Evolutionary conservation across 2,797 vertebrate genomes (phyloP), one percentile per base, ranked within the genome.

Genomic region (Sebastes elongatus): DNA sequence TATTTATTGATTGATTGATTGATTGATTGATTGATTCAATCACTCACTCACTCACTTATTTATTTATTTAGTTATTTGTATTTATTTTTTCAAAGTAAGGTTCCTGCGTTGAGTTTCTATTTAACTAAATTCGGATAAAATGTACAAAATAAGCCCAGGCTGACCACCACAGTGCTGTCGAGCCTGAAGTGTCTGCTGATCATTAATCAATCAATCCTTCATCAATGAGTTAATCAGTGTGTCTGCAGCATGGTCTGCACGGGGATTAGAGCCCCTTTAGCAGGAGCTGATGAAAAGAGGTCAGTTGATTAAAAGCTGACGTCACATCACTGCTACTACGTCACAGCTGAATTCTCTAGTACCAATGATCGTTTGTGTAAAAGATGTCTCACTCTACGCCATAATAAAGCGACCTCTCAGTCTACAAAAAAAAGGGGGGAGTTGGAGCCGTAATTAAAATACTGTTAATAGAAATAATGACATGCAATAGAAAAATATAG

Each of bases 261-360:
- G 32, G 2, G 32, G 67, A 55, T 84, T 67, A 67, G 42, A 65
- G 53, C 30, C 10, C 16, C 60, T 60, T n/a, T 6, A 23, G 27
- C 38, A 18, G 1, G 32, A 32, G 18, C 18, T 42, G 33, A 66
- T 65, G 8, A 22, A 74, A 82, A 22, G 20, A 67, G 81, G 74
- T 22, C 66, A 76, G 25, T 28, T 49, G 42, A 18, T 77, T 77
- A 14, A 35, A 71, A 60, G 64, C 35, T 59, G 22, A 76, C 46
- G 70, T 78, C 57, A 74, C 10, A 35, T 22, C 35, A 2, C 14
- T 0, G 18, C 2, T 0, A 35, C 6, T 27, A 71, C 77, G 75
- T 91, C 82, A 89, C 2, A 3, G 25, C 23, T 1, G 10, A 49
- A 74, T 56, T 42, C 64, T 71, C 10, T 6, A 60, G 32, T 2